Base-by-base conservation (phyloP, 2,888 invertebrate genomes). In the Volucella inanis region DNA sequence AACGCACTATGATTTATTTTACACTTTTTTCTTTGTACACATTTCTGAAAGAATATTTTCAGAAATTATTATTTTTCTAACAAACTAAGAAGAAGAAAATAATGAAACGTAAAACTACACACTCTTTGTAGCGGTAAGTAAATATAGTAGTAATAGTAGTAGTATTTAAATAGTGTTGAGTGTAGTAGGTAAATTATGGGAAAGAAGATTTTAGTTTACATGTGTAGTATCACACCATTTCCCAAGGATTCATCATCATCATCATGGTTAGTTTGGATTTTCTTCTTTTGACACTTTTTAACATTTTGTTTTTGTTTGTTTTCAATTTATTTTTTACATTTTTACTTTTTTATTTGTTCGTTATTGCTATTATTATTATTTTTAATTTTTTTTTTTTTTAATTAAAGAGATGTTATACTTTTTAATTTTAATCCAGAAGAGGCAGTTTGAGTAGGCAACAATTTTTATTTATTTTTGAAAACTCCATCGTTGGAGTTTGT, bases 221-320 rank as follows among this genome's bases (percentile, higher is more conserved):
- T 14, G 14, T 15, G 50, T 47, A 22, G 57, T 64, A 72, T 85
- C 71, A 85, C 62, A 85, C 85, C 77, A 68, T 79, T 52, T 62
- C 59, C 61, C 49, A 49, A 15, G 47, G 68, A 52, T 45, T 39
- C 45, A 64, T 64, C 31, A 31, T 31, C 31, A 31, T 31, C 31
- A 31, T 31, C 31, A 31, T 31, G 15, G 39, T 52, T 38, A 54
- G 59, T 67, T 78, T 55, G 57, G 64, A 79, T 79, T 72, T 39
- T 81, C 72, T 81, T 81, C 81, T 77, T 76, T 81, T 85, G 62
- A 77, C 85, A 81, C 76, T 81, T 77, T 81, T 81, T 9, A 71
- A 11, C 76, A 85, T 77, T 71, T 84, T 83, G n/a, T 52, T 50
- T 31, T 45, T n/a, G 12, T 49, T 45, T 41, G 10, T 45, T 15